Percentiles rank a stretch among this genome's conserved stretches.
Conservation (phyloP, 2,888 invertebrate genomes). For the Drosophila pullipes region DNA sequence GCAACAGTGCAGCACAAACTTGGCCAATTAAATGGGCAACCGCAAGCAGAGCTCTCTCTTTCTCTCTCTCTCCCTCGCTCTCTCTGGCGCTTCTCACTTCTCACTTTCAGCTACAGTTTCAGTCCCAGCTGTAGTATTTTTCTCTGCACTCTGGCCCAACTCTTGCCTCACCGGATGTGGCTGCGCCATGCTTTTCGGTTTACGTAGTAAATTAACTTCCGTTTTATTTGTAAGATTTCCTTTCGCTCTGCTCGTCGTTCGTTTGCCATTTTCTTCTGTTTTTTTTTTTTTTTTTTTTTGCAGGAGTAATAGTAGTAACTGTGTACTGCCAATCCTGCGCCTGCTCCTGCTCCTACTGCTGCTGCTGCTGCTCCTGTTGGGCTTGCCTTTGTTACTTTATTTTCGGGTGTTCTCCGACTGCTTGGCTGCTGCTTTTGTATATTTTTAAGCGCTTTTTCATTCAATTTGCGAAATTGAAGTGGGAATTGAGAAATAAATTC, state of each 20-base stretch:
- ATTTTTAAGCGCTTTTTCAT: slow-evolving; percentile 84
- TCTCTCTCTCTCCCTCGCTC: slow-evolving; percentile 7
- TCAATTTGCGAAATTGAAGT: slow-evolving; percentile 85
- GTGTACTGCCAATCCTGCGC: slow-evolving; percentile 39
- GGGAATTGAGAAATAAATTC: slow-evolving; percentile 85
- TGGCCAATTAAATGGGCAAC: slow-evolving; percentile 77
- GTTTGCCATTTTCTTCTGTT: slow-evolving; percentile 52
- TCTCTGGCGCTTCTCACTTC: background rate
- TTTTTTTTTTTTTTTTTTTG: background rate
- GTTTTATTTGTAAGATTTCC: slow-evolving; percentile 82
- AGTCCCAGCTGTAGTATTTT: slow-evolving; percentile 60
- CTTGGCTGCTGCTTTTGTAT: slow-evolving; percentile 73
- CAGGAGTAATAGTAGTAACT: background rate
- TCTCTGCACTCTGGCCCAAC: slow-evolving; percentile 13
- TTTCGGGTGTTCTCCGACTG: slow-evolving; percentile 52
- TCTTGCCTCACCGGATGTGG: slow-evolving; percentile 69
- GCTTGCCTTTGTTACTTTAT: slow-evolving; percentile 72
- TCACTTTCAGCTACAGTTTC: slow-evolving; percentile 25
- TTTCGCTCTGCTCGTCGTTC: slow-evolving; percentile 71
- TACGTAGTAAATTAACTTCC: slow-evolving; percentile 84
- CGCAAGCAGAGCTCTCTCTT: slow-evolving; percentile 35
- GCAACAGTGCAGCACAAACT: slow-evolving; percentile 63
- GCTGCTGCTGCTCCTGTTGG: slow-evolving; percentile 24
- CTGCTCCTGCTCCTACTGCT: slow-evolving; percentile 12
- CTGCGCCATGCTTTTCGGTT: slow-evolving; percentile 82